Evolutionary conservation across 2,888 invertebrate genomes (phyloP).

Genomic region (Drosophila setosimentum): DNA sequence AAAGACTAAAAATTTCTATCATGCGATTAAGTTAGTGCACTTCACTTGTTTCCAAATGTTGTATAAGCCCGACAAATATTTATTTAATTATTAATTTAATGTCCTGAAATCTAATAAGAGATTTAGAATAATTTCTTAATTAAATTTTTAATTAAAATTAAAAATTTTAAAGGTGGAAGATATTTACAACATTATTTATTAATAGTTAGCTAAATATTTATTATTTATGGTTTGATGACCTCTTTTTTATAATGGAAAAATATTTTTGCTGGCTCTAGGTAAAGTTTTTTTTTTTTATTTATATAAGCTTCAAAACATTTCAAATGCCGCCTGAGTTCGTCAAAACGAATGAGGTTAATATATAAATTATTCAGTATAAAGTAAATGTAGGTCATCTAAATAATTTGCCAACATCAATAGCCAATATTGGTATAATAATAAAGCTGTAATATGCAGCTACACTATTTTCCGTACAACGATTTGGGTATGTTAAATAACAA

Average conservation of each 20-base stretch:
- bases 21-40: no score
- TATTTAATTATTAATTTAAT: no score
- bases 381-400: not conserved
- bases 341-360: not conserved
- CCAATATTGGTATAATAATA: not conserved
- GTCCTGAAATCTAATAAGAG: no score
- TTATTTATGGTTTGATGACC: not conserved
- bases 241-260: not conserved
- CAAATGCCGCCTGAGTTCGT: not conserved
- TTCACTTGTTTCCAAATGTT: no score
- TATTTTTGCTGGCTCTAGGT: not conserved
- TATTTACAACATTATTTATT: not conserved
- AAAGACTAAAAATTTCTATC: no score
- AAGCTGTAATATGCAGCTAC: not conserved
- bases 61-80: no score
- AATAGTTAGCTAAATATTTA: not conserved
- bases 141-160: not conserved
- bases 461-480: not conserved
- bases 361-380: not conserved
- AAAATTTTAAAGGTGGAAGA: not conserved
- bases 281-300: not conserved
- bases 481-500: not conserved
- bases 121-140: not conserved
- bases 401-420: not conserved
- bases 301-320: not conserved